phyloP scores from a whole-genome alignment of 2,797 vertebrate genomes.

The Hoplostethus mediterraneus region DNA sequence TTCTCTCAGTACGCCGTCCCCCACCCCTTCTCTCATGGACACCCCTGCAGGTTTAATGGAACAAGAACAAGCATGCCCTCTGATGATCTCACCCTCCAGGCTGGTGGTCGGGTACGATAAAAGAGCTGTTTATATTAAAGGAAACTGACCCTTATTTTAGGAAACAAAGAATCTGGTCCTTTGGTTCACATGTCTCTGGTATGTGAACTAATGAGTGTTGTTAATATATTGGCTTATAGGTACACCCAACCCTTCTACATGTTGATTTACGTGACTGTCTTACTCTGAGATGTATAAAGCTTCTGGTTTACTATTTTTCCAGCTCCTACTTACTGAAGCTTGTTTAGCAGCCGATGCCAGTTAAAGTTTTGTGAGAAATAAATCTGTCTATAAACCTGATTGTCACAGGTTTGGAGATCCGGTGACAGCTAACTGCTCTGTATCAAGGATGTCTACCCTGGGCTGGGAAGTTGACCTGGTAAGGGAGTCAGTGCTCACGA shows the following conservation, averaged over 20 bases:
- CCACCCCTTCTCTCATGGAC: not conserved
- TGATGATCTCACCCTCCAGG: slow-evolving; percentile 58
- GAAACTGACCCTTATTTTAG: not conserved
- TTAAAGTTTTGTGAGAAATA: not conserved
- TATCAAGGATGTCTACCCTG: accelerated
- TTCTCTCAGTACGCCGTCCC: not conserved
- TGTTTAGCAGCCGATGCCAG: not conserved
- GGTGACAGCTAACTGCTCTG: slow-evolving; percentile 68
- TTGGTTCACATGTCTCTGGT: too few relatives aligned
- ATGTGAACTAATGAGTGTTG: too few relatives aligned
- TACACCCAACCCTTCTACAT: too few relatives aligned
- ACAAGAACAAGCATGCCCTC: slow-evolving; percentile 18
- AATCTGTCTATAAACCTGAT: not conserved
- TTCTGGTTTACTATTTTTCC: too few relatives aligned
- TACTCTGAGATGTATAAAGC: too few relatives aligned
- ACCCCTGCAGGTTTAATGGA: not conserved
- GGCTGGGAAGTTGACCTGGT: slow-evolving; percentile 64
- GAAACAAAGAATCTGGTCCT: too few relatives aligned
- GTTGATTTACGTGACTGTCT: too few relatives aligned
- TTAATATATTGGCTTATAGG: too few relatives aligned
- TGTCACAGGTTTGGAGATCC: slow-evolving; percentile 71
- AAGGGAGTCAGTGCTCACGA: not conserved
- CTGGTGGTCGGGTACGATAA: slow-evolving; percentile 74
- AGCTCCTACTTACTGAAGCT: too few relatives aligned
- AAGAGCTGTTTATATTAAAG: not conserved